These are phyloP conservation scores for Tholera decimalis DNA, from an alignment of 2,888 invertebrate species.

Conservation along the genomic window DNA sequence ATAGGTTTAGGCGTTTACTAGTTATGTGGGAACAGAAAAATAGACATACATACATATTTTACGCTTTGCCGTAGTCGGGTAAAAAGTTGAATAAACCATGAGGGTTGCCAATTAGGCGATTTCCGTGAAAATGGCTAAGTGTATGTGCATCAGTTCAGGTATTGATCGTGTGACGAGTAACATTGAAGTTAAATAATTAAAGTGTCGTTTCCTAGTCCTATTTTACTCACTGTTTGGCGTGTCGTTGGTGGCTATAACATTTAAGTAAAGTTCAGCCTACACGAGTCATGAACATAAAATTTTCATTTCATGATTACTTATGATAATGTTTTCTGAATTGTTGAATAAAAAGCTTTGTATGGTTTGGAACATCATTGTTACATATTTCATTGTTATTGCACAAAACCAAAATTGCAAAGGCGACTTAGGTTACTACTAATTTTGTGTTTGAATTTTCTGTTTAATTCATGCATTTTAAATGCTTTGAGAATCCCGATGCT, in stretches of 20 bases:
- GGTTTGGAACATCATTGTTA: background rate
- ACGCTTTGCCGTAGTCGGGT: no score
- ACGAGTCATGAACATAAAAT: background rate
- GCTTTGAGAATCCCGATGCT: no score
- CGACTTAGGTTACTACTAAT: background rate
- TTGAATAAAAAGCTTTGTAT: background rate
- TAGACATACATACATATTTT: no score
- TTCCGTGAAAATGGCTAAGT: slow-evolving; percentile 14
- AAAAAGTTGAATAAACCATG: slow-evolving; percentile 17
- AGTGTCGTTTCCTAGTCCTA: slow-evolving; percentile 4
- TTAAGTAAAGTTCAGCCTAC: background rate
- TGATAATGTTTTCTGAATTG: background rate
- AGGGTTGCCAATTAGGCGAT: slow-evolving; percentile 1
- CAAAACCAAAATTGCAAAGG: background rate
- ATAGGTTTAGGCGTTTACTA: no score
- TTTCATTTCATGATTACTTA: background rate
- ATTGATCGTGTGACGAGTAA: slow-evolving; percentile 44
- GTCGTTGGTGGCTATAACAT: background rate
- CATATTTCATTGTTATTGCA: background rate
- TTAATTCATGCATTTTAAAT: background rate
- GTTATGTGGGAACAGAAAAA: no score
- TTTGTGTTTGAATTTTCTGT: background rate
- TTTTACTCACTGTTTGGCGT: background rate
- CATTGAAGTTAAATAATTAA: slow-evolving; percentile 40
- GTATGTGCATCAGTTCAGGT: slow-evolving; percentile 17